phyloP scores from a whole-genome alignment of 2,113 vertebrate genomes.

The Mesembrinibis cayennensis region DNA sequence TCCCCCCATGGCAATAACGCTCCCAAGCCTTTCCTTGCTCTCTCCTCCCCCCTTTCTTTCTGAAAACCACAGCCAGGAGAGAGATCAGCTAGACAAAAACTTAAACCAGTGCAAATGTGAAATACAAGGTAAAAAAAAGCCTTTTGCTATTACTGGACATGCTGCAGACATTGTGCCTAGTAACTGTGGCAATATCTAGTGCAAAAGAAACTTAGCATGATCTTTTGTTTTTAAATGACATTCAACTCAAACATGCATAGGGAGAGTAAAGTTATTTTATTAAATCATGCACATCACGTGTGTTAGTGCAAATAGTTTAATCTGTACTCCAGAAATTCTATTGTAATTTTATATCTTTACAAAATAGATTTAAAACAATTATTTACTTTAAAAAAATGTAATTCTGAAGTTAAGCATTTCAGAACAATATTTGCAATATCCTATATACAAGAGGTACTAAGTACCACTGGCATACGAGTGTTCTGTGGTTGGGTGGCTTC shows the following conservation, averaged over 20 bases:
- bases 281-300: slow-evolving; percentile 93
- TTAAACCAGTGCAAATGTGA: slow-evolving; percentile 24
- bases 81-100: neutral
- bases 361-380: slow-evolving; percentile 94
- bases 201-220: slow-evolving; percentile 29
- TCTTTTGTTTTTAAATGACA: slow-evolving; percentile 72
- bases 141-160: slow-evolving; percentile 27
- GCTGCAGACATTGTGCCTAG: slow-evolving; percentile 40
- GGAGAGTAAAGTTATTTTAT: slow-evolving; percentile 92
- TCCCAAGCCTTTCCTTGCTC: neutral
- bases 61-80: neutral
- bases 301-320: slow-evolving; percentile 93
- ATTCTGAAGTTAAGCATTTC: slow-evolving; percentile 87
- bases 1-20: neutral
- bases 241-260: slow-evolving; percentile 77
- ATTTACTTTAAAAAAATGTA: slow-evolving; percentile 88
- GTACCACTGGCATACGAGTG: slow-evolving; percentile 83
- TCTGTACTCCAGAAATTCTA: slow-evolving; percentile 90
- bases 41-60: neutral
- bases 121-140: neutral
- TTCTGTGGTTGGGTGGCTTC: slow-evolving; percentile 76
- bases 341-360: slow-evolving; percentile 88
- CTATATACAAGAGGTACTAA: slow-evolving; percentile 87
- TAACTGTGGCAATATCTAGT: slow-evolving; percentile 17
- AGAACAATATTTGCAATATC: slow-evolving; percentile 89